Evolutionary conservation across 2,113 vertebrate species (phyloP).

Genomic region (Podarcis muralis): DNA sequence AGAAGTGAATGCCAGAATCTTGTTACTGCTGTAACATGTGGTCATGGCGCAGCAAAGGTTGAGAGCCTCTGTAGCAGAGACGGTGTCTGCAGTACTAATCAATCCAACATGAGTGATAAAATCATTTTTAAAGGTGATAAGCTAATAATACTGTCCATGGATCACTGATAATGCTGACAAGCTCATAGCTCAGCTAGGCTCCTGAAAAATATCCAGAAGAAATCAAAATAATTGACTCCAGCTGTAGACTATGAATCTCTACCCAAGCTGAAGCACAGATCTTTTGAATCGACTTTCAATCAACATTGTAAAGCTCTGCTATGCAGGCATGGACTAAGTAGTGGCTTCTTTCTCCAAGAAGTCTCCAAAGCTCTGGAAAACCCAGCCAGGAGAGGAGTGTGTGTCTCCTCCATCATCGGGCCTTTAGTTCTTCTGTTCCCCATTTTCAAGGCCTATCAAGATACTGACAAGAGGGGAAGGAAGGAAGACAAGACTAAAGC

Average conservation of each 20-base stretch:
- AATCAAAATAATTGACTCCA: conserved; percentile 56
- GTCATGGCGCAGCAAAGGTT: conserved; percentile 44
- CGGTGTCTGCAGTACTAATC: conserved; percentile 44
- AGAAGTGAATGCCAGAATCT: conserved; percentile 43
- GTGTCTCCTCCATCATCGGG: not conserved
- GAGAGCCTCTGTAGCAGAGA: conserved; percentile 27
- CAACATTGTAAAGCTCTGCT: not conserved
- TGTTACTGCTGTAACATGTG: conserved; percentile 30
- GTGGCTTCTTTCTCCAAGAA: not conserved
- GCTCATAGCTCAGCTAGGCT: conserved; percentile 38
- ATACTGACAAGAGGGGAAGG: too few relatives aligned
- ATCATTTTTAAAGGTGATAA: conserved; percentile 50
- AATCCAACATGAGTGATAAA: conserved; percentile 25
- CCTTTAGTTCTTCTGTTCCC: not conserved
- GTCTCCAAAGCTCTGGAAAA: not conserved
- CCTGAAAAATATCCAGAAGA: conserved; percentile 45
- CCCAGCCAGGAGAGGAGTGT: too few relatives aligned
- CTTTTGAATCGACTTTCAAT: conserved; percentile 36
- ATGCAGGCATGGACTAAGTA: not conserved
- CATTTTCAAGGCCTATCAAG: too few relatives aligned
- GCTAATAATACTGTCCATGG: conserved; percentile 28
- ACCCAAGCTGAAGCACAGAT: conserved; percentile 26
- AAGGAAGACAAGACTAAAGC: too few relatives aligned
- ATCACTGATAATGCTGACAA: conserved; percentile 47
- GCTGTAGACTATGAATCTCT: conserved; percentile 38